These are phyloP conservation scores for Diadophis punctatus DNA, from an alignment of 2,113 vertebrate genomes.

Conservation along the genomic window DNA sequence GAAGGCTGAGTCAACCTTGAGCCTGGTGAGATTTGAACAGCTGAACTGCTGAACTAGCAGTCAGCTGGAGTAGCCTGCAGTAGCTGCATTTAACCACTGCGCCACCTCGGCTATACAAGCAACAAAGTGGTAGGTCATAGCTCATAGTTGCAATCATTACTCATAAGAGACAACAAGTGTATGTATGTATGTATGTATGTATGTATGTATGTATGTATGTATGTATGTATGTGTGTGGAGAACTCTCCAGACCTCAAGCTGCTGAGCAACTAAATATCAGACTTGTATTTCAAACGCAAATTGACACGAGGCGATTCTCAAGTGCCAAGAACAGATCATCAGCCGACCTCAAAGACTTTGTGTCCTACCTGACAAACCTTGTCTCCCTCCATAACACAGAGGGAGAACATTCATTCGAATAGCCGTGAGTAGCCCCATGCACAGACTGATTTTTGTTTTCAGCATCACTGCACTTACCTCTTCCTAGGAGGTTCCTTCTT, in stretches of 20 bases:
- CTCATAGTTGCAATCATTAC: not conserved
- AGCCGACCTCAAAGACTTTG: not conserved
- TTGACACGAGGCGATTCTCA: not conserved
- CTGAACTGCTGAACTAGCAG: too few species aligned
- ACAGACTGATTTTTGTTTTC: not conserved
- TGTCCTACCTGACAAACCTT: not conserved
- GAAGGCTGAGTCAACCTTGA: too few species aligned
- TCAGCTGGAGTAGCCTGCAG: too few species aligned
- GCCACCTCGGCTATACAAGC: too few species aligned
- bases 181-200: not conserved
- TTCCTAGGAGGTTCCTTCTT: not conserved
- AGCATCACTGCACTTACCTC: not conserved
- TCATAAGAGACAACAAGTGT: not conserved
- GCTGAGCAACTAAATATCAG: not conserved
- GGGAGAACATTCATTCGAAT: not conserved
- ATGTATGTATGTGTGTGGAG: too few species aligned
- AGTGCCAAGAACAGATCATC: not conserved
- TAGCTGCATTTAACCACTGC: too few species aligned
- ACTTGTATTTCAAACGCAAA: not conserved
- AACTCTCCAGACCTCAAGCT: not conserved
- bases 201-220: too few species aligned
- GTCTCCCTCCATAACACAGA: not conserved
- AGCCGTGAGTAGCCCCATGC: not conserved
- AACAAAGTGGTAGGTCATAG: not conserved
- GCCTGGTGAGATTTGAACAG: too few species aligned